phyloP scores from a whole-genome alignment of 2,797 vertebrate genomes.

The Graptemys geographica region DNA sequence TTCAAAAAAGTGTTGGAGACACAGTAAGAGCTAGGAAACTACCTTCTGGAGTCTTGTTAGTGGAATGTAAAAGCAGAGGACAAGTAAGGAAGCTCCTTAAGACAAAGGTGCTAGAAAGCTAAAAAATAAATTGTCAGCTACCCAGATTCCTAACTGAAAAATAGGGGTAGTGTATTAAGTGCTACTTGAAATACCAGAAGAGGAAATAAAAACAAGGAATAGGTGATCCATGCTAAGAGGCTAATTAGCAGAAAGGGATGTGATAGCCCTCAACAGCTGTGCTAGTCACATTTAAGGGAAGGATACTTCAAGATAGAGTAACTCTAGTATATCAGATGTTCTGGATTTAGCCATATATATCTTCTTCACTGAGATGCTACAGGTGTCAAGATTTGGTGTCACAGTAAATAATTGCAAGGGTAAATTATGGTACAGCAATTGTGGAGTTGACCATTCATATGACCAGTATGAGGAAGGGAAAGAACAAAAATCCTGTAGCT shows the following conservation, averaged over 20 bases:
- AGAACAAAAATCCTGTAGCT: not conserved
- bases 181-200: not conserved
- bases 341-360: not conserved
- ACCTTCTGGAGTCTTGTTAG: not conserved
- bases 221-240: not conserved
- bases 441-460: not conserved
- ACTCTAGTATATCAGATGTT: not conserved
- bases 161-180: not conserved
- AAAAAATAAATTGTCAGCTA: not conserved
- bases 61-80: not conserved
- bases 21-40: not conserved
- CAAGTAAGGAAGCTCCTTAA: not conserved
- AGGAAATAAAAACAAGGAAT: not conserved
- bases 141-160: not conserved
- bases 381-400: not conserved
- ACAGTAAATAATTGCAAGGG: not conserved
- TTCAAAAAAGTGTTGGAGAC: not conserved
- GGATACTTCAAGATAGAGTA: not conserved
- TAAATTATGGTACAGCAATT: not conserved
- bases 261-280: not conserved
- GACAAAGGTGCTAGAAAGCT: not conserved
- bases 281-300: not conserved
- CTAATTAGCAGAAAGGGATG: not conserved
- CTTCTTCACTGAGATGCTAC: not conserved
- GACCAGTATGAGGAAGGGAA: not conserved